A percentile compares a stretch with the other conserved stretches of the same genome.
Conservation (phyloP, 2,888 invertebrate genomes). For the Scaptomyza flava region DNA sequence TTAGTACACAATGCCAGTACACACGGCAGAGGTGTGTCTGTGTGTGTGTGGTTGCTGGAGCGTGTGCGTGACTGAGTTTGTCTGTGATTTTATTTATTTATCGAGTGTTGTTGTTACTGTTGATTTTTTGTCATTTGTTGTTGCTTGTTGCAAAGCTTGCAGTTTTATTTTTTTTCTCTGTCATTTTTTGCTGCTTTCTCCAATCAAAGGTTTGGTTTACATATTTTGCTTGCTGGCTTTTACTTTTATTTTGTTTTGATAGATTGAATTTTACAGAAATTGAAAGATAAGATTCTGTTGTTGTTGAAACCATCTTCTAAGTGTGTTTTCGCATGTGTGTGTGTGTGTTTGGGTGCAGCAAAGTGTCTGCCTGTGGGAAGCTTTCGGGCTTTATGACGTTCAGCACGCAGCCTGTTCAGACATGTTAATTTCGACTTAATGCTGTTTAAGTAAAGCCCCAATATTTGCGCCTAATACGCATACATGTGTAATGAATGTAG, state of each 20-base stretch:
- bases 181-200: constrained; percentile 11
- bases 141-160: constrained; percentile 27
- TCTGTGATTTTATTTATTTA: constrained; percentile 74
- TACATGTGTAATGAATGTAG: constrained; percentile 77
- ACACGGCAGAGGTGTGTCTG: constrained; percentile 25
- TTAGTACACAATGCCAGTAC: constrained; percentile 63
- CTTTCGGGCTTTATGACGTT: constrained; percentile 33
- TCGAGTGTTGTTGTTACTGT: constrained; percentile 39
- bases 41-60: constrained; percentile 1
- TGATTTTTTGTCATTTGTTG: constrained; percentile 11
- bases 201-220: constrained; percentile 35
- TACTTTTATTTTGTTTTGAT: constrained; percentile 25
- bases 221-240: constrained; percentile 38
- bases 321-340: neutral
- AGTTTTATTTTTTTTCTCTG: constrained; percentile 4
- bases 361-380: constrained; percentile 1
- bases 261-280: constrained; percentile 61
- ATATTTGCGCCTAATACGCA: constrained; percentile 80
- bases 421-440: constrained; percentile 79
- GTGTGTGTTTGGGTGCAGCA: constrained; percentile 6
- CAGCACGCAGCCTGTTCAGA: constrained; percentile 55
- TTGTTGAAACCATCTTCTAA: constrained; percentile 7
- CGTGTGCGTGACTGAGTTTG: constrained; percentile 13
- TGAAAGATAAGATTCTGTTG: constrained; percentile 39
- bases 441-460: constrained; percentile 78